Conservation (phyloP, 1,140 invertebrate species). For the Tetramorium simillimum region DNA sequence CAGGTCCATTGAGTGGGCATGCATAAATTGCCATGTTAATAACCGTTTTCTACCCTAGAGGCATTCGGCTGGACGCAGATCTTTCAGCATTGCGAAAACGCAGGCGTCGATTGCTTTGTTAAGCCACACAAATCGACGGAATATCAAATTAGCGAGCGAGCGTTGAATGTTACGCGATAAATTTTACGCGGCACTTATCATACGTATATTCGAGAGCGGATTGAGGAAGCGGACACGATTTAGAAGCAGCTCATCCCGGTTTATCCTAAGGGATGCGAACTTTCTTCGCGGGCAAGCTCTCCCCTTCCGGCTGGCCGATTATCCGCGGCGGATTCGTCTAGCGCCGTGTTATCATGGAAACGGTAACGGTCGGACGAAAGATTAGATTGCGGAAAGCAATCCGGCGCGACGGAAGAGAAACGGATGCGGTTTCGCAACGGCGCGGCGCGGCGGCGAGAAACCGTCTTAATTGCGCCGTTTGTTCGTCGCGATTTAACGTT, state of each 20-base stretch:
- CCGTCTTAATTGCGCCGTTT: constrained; percentile 62
- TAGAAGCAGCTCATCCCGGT: no score
- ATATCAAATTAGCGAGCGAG: not conserved
- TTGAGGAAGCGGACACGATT: no score
- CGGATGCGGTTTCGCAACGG: constrained; percentile 57
- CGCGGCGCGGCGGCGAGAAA: not conserved
- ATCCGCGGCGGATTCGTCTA: not conserved
- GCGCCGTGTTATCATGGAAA: not conserved
- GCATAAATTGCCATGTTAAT: not conserved
- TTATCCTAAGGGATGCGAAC: no score
- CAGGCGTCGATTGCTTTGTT: not conserved
- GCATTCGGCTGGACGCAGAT: not conserved
- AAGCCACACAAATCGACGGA: not conserved
- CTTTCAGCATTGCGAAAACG: not conserved
- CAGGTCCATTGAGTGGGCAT: not conserved
- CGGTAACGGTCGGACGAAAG: not conserved
- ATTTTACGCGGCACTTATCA: not conserved
- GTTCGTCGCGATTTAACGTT: constrained; percentile 57
- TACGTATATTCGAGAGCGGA: no score
- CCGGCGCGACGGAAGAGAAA: constrained; percentile 31
- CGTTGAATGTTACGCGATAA: not conserved
- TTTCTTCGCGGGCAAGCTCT: not conserved
- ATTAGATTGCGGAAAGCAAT: constrained; percentile 36
- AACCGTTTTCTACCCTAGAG: not conserved
- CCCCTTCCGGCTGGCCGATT: not conserved